Evolutionary conservation across 2,113 vertebrate genomes (phyloP).

Genomic region (Prochilodus magdalenae): DNA sequence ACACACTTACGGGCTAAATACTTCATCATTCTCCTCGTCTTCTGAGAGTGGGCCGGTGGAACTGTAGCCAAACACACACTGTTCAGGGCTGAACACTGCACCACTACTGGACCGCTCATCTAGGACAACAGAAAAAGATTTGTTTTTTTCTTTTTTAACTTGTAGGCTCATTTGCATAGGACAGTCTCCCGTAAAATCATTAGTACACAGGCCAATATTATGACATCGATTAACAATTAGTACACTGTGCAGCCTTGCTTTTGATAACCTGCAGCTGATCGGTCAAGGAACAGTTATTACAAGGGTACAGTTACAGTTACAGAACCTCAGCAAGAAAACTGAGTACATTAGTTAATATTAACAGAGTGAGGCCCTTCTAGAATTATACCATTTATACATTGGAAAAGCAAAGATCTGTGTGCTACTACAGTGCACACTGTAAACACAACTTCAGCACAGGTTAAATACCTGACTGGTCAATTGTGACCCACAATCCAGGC

Average conservation of each 20-base stretch:
- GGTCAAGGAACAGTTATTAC: too few relatives aligned
- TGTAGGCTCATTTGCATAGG: too few relatives aligned
- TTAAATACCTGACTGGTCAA: neutral
- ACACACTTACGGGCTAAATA: constrained; percentile 75
- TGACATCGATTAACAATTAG: too few relatives aligned
- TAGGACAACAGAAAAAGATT: neutral
- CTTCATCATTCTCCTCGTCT: constrained; percentile 70
- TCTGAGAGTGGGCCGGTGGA: constrained; percentile 67
- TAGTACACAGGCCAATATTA: too few relatives aligned
- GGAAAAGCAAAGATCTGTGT: too few relatives aligned
- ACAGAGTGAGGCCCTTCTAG: neutral
- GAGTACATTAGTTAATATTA: neutral
- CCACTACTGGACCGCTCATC: constrained; percentile 27
- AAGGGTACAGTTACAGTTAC: neutral
- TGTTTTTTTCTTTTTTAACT: too few relatives aligned
- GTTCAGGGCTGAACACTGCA: constrained; percentile 74
- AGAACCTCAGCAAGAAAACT: neutral
- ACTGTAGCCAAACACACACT: constrained; percentile 73
- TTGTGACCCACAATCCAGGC: neutral
- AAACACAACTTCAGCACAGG: neutral
- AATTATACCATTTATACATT: too few relatives aligned
- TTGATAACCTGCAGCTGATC: too few relatives aligned
- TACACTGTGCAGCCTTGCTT: too few relatives aligned
- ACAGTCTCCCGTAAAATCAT: too few relatives aligned
- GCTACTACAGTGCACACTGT: neutral